These are phyloP conservation scores for Carcharodon carcharias DNA, from an alignment of 2,797 vertebrate genomes.

Conservation along the genomic window DNA sequence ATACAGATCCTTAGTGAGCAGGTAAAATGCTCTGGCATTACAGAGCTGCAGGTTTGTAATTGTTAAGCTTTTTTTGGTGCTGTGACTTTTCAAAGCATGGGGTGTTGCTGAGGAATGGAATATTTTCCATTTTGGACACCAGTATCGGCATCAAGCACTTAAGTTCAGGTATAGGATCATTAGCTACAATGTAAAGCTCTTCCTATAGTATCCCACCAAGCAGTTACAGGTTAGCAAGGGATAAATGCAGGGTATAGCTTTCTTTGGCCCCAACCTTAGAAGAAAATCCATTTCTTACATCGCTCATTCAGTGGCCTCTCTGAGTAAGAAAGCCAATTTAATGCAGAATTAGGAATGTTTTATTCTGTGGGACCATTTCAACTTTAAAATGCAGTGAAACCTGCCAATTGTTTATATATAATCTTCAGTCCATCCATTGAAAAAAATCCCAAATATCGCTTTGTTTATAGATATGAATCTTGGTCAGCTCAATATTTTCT, in stretches of 20 bases:
- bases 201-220: neutral
- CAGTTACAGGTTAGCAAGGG: neutral
- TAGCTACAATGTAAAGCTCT: neutral
- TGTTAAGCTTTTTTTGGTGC: neutral
- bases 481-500: neutral
- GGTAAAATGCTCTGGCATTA: neutral
- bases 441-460: neutral
- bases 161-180: neutral
- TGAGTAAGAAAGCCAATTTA: neutral
- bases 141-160: neutral
- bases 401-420: neutral
- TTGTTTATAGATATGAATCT: neutral
- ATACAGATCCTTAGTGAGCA: neutral
- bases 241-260: neutral
- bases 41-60: neutral
- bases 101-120: neutral
- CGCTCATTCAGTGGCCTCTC: neutral
- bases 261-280: neutral
- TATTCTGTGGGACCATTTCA: neutral
- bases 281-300: neutral
- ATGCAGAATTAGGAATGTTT: neutral
- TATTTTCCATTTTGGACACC: neutral
- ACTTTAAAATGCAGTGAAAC: neutral
- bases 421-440: neutral
- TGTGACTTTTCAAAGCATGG: neutral